Conservation (phyloP, 35 echinoderm and acorn worm species). For the Acanthaster planci region DNA sequence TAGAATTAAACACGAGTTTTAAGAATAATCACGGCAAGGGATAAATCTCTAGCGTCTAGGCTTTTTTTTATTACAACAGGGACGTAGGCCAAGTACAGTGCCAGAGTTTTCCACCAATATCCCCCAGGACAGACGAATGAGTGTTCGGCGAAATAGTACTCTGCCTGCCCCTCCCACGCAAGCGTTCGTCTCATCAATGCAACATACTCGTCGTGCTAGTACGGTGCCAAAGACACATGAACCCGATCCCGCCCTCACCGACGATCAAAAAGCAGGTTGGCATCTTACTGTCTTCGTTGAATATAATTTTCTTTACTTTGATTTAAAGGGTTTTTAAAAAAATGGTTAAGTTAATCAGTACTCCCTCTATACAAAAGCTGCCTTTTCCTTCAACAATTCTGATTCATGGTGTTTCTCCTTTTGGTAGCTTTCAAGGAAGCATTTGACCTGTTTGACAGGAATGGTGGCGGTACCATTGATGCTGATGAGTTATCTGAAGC, state of each 20-base stretch:
- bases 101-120: slow-evolving; percentile 12
- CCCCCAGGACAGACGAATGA: slow-evolving; percentile 3
- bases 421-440: slow-evolving; percentile 89
- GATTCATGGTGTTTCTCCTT: not conserved
- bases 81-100: slow-evolving; percentile 14
- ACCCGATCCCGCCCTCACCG: slow-evolving; percentile 68
- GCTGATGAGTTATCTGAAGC: slow-evolving; percentile 70
- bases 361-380: not conserved
- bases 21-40: too few relatives aligned
- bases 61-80: not conserved
- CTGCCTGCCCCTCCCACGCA: not conserved
- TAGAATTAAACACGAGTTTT: too few relatives aligned
- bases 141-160: slow-evolving; percentile 20
- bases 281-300: not conserved
- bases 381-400: not conserved
- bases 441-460: slow-evolving; percentile 97
- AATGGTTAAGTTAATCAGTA: not conserved
- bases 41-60: too few relatives aligned
- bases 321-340: not conserved
- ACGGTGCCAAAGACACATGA: not conserved
- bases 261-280: slow-evolving; percentile 62
- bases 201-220: not conserved
- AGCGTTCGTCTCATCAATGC: not conserved
- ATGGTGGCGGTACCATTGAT: slow-evolving; percentile 91
- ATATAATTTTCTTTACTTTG: not conserved